Base-by-base conservation (phyloP, 2,113 vertebrate species). In the Lamprotornis superbus region DNA sequence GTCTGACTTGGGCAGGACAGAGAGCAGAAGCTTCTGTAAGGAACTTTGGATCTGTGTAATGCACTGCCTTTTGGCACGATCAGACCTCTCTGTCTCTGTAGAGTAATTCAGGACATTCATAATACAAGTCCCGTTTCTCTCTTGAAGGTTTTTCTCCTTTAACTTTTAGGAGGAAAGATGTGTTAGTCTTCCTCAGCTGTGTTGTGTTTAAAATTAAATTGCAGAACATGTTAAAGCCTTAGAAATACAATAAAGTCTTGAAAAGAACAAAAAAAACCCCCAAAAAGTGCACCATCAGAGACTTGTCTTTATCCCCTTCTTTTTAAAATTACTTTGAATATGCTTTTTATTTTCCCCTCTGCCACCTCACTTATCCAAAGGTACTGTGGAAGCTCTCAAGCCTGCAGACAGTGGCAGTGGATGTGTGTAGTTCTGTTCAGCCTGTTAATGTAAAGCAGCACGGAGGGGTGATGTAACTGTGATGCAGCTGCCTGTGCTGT, bases 21-120 rank as follows among this genome's bases (percentile, higher is more conserved):
- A 93, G 68, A 81, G 63, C 33, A 90, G 63, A 90, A 76, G 52
- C 27, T 93, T 85, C 52, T 59, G 53, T 78, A 28, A 49, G 60
- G 79, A 70, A 20, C 55, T 69, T 74, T 10, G 52, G 20, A 39
- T 76, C 3, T 1, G 35, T 18, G 23, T 73, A 37, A 46, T 6
- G 33, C 31, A 3, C 50, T 39, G 50, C 55, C 31, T 80, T 85
- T 88, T 80, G 46, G 19, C 17, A 24, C 52, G 39, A 20, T 35
- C 35, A n/a, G 50, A 7, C 49, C 60, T 57, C 8, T 23, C 23
- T 44, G 31, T 71, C 37, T 84, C 60, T 12, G 18, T 33, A 23
- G 55, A 76, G 40, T 49, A 83, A 40, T n/a, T 44, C 35, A 27
- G 8, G 12, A 73, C 31, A 35, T 73, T 71, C 0, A 0, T 68